Evolutionary conservation across 1,140 invertebrate species (phyloP), one percentile per base, ranked within the genome.

Genomic region (Conus ventricosus): DNA sequence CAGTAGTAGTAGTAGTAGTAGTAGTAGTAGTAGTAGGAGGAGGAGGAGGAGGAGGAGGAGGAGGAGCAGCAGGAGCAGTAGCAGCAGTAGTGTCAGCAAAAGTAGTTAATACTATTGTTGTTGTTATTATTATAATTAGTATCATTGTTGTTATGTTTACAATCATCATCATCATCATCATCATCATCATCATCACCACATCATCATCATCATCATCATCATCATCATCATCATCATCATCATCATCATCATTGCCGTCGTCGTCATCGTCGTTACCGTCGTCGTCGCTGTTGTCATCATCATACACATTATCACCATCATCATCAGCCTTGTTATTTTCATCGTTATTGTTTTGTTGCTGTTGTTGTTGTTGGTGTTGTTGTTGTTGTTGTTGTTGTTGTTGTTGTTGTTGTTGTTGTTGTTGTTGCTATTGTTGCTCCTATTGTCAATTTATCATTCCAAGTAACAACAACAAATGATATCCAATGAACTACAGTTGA

Each of bases 81-180:
- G 39, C 39, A 39, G 39, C 39, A 39, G 39, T 39, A 39, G 39
- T 39, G 39, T 39, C 39, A 39, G 39, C 39, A 39, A 39, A 39
- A 39, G 39, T 39, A 39, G 39, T 39, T 63, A 63, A 11, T 75
- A 86, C 85, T 86, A 86, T 60, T 75, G 10, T 60, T 75, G 10
- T 60, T 86, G 71, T 25, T 86, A 86, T 60, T 86, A 86, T 60
- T 75, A 75, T 11, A 67, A 86, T 60, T 75, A 71, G 63, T 27
- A 71, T 13, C 27, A 86, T 0, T 86, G 53, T 25, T 71, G 39
- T 39, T 39, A 39, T 39, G 39, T 39, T 39, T 39, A 39, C 39
- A 39, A 39, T 39, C 39, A 39, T 39, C 39, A 75, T 25, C 25
- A 75, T 25, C 71, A 75, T 39, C 3, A 3, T 39, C 39, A 3